Evolutionary conservation across 2,888 invertebrate species (phyloP), one percentile per base, ranked within the genome.

Genomic region (Rhorus exstirpatorius): DNA sequence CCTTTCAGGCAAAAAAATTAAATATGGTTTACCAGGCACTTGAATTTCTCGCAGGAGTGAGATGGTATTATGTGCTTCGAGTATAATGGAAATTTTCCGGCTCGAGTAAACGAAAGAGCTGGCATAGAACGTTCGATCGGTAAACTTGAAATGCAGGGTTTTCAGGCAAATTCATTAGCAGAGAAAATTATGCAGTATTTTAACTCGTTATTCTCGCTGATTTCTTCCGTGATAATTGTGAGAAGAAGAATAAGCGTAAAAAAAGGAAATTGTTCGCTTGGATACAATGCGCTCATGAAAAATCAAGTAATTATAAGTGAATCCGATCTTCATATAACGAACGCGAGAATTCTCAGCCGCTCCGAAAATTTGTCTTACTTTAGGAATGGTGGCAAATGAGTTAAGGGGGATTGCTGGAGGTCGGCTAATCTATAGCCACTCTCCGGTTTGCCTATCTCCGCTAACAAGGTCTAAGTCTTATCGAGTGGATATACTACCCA

Each of bases 41-140:
- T 31, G 51, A 78, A 49, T 68, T 68, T 41, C 60, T 41, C 26
- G 41, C 41, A 26, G 55, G 53, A 55, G 24, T 24, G 17, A 19
- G 53, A 14, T 53, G 17, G 71, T n/a, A n/a, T 65, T 79, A 65
- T 55, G 61, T 35, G 63, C 44, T 44, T 71, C 72, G 63, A 71
- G 78, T 79, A n/a, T n/a, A 72, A 78, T 78, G 78, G 71, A 78
- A n/a, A 38, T 78, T 71, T 78, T 78, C 63, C 61, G 38, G 55
- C 53, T 49, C 46, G 61, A 70, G 58, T 35, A 44, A 14, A 53
- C 26, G 24, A 70, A 35, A 14, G 19, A 38, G 12, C 24, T 41
- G 10, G 12, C 14, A 24, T 19, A n/a, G 44, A 53, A 10, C 55
- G 41, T 44, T 65, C 38, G 46, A 78, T 55, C 26, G 71, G 63